Conservation (phyloP, 2,888 invertebrate species). For the Fabriciana adippe region DNA sequence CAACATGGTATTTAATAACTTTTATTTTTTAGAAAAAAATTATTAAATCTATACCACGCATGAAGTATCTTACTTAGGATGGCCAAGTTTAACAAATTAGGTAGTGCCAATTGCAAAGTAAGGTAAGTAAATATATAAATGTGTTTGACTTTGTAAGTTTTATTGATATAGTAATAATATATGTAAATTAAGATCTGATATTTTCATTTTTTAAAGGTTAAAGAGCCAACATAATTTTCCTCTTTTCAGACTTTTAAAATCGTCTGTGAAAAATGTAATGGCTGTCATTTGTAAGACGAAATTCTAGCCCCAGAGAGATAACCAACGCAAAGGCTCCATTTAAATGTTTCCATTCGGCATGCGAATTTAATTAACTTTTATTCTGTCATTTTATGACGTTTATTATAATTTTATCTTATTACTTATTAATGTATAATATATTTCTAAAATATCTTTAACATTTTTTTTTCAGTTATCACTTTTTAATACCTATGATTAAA, state of each 20-base stretch:
- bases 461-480: no score
- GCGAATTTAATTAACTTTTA: no score
- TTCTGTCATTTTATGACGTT: background rate
- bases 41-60: no score
- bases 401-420: background rate
- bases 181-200: background rate
- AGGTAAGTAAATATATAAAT: no score
- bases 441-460: no score
- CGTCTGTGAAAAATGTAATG: slow-evolving; percentile 48
- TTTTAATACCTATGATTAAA: no score
- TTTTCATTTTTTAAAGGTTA: no score
- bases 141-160: no score
- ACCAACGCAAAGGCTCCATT: background rate
- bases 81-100: no score
- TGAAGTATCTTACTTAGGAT: background rate
- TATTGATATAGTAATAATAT: background rate
- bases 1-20: slow-evolving; percentile 38
- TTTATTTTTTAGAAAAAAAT: no score
- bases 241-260: slow-evolving; percentile 54
- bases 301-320: slow-evolving; percentile 54
- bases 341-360: background rate
- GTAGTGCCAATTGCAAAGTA: no score
- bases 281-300: slow-evolving; percentile 52
- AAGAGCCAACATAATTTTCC: slow-evolving; percentile 11
- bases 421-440: background rate